Base-by-base conservation (phyloP, 2,888 invertebrate genomes). In the Amitus sp. region DNA sequence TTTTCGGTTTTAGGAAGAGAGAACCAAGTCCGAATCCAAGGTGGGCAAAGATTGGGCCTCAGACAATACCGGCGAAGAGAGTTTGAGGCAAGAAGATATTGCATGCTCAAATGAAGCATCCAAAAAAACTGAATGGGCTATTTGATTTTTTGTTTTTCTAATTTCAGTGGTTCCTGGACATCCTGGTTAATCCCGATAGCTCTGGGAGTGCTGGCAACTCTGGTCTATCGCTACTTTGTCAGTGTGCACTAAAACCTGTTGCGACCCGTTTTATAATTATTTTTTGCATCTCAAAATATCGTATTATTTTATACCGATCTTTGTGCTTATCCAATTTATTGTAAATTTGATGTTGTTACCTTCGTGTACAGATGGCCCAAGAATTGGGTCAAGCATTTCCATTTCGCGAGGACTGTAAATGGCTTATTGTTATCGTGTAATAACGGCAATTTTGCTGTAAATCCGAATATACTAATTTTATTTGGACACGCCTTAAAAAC, bases 131-230 rank as follows among this genome's bases (percentile, higher is more conserved):
- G 23, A 23, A 23, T n/a, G n/a, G n/a, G n/a, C n/a, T n/a, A n/a
- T n/a, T n/a, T n/a, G n/a, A n/a, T n/a, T n/a, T n/a, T n/a, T n/a
- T n/a, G n/a, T n/a, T 27, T 27, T 27, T 27, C 4, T 65, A 78
- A 77, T 83, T 83, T 72, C 80, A 84, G 83, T 73, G 77, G 75
- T 56, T 80, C 83, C 58, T 84, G 83, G 83, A 82, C 80, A 69
- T 83, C 84, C 13, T 85, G 84, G 85, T 72, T 84, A 72, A 79
- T 84, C 66, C 83, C 85, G 17, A 75, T 84, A 23, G 80, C 82
- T 17, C 72, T 85, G 42, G 84, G 84, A 30, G 73, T 84, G 17
- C 69, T 84, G 47, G 84, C 83, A 30, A 84, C 84, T 10, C 75
- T 84, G 51, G 72, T 83, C 66, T 84, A 84, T 73, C 79, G 84